phyloP scores from a whole-genome alignment of 1,140 invertebrate genomes.

The Drosophila nikananu region DNA sequence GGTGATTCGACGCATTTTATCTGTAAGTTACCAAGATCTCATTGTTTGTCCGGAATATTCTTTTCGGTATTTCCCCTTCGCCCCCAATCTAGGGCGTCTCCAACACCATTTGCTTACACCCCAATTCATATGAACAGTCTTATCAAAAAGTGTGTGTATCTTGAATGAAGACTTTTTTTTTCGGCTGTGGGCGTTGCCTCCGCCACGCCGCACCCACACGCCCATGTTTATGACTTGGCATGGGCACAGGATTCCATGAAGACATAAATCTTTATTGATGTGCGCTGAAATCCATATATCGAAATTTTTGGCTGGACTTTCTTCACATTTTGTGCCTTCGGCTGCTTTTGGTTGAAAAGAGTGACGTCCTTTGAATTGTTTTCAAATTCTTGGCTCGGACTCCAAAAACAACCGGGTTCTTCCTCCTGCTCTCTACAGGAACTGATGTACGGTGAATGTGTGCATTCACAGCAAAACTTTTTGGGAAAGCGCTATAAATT shows the following conservation, averaged over 20 bases:
- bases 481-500: neutral
- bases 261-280: slow-evolving; percentile 73
- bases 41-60: neutral
- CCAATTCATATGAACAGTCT: neutral
- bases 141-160: neutral
- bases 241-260: slow-evolving; percentile 37
- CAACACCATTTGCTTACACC: neutral
- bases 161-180: neutral
- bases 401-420: slow-evolving; percentile 30
- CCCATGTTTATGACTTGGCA: slow-evolving; percentile 58
- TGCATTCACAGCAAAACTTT: neutral
- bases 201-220: slow-evolving; percentile 12
- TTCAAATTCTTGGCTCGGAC: slow-evolving; percentile 62
- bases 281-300: slow-evolving; percentile 65
- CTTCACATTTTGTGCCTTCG: slow-evolving; percentile 16
- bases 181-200: neutral
- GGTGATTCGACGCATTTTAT: slow-evolving; percentile 56
- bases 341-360: neutral
- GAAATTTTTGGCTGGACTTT: slow-evolving; percentile 53
- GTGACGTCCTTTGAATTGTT: slow-evolving; percentile 41
- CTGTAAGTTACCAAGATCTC: slow-evolving; percentile 15
- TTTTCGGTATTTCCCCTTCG: neutral
- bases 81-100: neutral
- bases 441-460: neutral
- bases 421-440: neutral